phyloP scores from a whole-genome alignment of 30 jellyfish, hydroid and myxozoan species.

The Pelagia noctiluca region DNA sequence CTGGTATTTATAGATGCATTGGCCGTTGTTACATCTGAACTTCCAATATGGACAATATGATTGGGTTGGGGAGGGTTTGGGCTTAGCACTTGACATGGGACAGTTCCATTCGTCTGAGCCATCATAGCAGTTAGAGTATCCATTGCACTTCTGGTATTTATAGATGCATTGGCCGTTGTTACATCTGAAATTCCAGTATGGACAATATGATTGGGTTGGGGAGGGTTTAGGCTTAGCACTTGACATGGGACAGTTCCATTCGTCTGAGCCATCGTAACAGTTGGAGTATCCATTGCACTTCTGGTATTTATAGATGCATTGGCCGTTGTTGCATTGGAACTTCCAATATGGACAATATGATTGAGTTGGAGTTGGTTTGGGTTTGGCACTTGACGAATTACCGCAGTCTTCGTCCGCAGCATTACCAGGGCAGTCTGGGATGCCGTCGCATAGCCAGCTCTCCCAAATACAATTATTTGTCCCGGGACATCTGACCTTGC shows the following conservation, averaged over 20 bases:
- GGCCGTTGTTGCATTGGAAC: slow-evolving; percentile 10
- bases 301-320: slow-evolving; percentile 3
- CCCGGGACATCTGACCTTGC: too few relatives aligned
- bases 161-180: slow-evolving; percentile 3
- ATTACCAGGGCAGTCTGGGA: slow-evolving; percentile 6
- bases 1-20: too few relatives aligned
- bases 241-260: too few relatives aligned
- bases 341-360: slow-evolving; percentile 41
- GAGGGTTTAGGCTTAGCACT: too few relatives aligned
- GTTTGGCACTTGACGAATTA: slow-evolving; percentile 9
- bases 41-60: too few relatives aligned
- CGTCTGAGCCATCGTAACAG: slow-evolving; percentile 42
- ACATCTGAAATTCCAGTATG: slow-evolving; percentile 22
- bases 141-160: background rate
- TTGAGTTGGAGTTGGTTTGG: slow-evolving; percentile 12
- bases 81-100: background rate
- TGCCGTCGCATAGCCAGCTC: slow-evolving; percentile 9
- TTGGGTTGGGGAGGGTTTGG: background rate
- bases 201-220: slow-evolving; percentile 5
- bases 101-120: slow-evolving; percentile 21
- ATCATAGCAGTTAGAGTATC: background rate
- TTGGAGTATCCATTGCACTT: background rate
- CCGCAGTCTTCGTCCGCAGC: slow-evolving; percentile 4
- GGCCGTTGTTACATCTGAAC: too few relatives aligned
- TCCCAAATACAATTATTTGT: too few relatives aligned